A percentile compares a stretch with the other conserved stretches of the same genome.
Evolutionary conservation across 2,797 vertebrate species (phyloP).

Genomic region (Alectoris magna): DNA sequence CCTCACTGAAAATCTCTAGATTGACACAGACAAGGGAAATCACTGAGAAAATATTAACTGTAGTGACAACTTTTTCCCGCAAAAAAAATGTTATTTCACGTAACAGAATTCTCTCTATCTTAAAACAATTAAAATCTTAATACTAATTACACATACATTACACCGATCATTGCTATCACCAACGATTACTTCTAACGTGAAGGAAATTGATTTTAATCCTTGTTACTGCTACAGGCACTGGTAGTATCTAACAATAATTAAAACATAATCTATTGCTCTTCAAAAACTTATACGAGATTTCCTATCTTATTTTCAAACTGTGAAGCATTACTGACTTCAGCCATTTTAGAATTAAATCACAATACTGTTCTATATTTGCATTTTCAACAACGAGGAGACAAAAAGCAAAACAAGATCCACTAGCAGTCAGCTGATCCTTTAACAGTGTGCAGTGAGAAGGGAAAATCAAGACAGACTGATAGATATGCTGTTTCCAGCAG

Average conservation of each 20-base stretch:
- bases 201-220: background rate
- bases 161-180: background rate
- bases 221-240: background rate
- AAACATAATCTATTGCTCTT: background rate
- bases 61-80: background rate
- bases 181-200: background rate
- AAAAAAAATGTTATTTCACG: background rate
- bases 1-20: background rate
- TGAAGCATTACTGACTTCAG: background rate
- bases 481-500: background rate
- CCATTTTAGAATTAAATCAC: background rate
- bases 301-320: background rate
- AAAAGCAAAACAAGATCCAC: background rate
- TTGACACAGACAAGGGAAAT: background rate
- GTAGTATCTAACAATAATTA: background rate
- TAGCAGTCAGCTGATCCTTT: background rate
- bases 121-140: background rate
- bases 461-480: background rate
- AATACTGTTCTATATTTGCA: background rate
- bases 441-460: background rate
- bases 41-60: background rate
- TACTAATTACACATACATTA: background rate
- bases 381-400: background rate
- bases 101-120: background rate
- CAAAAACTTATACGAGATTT: background rate